These are phyloP conservation scores for Trematocara marginatum DNA, from an alignment of 2,113 vertebrate genomes.

Conservation along the genomic window DNA sequence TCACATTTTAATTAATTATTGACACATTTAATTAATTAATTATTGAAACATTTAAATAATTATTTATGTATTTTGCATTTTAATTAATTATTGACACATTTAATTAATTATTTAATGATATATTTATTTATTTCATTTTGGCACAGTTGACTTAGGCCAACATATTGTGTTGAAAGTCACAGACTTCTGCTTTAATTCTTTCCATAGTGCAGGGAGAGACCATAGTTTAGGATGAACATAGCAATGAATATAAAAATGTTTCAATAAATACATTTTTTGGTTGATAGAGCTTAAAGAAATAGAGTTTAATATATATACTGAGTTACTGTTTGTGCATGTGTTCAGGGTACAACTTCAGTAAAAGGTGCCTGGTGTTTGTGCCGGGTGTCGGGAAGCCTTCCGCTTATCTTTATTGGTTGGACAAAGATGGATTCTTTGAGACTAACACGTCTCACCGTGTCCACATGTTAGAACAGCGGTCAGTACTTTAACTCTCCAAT, in stretches of 20 bases:
- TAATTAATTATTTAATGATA: too few species aligned
- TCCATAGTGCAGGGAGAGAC: not conserved
- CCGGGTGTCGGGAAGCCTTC: not conserved
- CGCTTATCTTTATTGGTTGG: constrained; percentile 15
- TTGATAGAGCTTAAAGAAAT: not conserved
- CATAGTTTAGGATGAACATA: not conserved
- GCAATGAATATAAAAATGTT: not conserved
- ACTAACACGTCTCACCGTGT: not conserved
- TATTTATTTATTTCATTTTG: too few species aligned
- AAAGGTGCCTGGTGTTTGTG: constrained; percentile 76
- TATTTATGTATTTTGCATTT: too few species aligned
- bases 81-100: too few species aligned
- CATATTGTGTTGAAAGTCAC: too few species aligned
- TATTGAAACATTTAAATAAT: too few species aligned
- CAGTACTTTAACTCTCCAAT: not conserved
- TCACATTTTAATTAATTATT: too few species aligned
- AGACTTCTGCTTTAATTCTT: too few species aligned
- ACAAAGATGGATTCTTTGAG: rapidly evolving
- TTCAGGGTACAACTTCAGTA: constrained; percentile 74
- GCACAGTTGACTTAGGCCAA: too few species aligned
- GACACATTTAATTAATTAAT: too few species aligned
- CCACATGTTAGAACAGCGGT: constrained; percentile 27
- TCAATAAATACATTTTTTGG: not conserved
- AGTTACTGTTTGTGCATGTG: not conserved
- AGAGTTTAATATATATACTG: rapidly evolving